Evolutionary conservation across 2,888 invertebrate species (phyloP).

Genomic region (Leistus spinibarbis): DNA sequence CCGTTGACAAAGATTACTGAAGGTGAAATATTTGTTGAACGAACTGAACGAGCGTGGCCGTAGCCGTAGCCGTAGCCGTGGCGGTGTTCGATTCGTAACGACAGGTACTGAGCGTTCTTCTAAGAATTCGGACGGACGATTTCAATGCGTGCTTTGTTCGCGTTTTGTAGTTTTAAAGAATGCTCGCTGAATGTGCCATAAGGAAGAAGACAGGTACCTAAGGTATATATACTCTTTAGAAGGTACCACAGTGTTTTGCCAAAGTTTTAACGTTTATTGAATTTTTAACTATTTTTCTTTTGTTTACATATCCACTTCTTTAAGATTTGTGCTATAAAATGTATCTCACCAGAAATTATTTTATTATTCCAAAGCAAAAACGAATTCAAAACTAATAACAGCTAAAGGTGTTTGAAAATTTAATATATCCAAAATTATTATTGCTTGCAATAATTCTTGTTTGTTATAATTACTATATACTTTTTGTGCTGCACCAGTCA

Average conservation of each 20-base stretch:
- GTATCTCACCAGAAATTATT: too few relatives aligned
- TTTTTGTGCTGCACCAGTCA: too few relatives aligned
- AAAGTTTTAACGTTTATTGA: background rate
- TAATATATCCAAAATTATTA: too few relatives aligned
- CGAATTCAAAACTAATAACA: too few relatives aligned
- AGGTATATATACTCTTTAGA: too few relatives aligned
- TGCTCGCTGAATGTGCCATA: background rate
- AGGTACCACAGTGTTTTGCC: background rate
- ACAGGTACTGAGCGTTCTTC: slow-evolving; percentile 26
- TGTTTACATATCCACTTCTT: too few relatives aligned
- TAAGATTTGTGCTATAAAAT: too few relatives aligned
- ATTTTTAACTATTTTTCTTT: too few relatives aligned
- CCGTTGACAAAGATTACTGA: slow-evolving; percentile 27
- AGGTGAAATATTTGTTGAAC: slow-evolving; percentile 12
- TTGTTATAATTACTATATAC: too few relatives aligned
- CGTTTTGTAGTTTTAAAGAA: slow-evolving; percentile 9
- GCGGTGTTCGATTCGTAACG: slow-evolving; percentile 15
- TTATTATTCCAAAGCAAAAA: too few relatives aligned
- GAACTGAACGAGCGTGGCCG: background rate
- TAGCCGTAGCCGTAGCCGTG: background rate
- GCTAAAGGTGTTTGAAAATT: too few relatives aligned
- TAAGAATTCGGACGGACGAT: slow-evolving; percentile 17
- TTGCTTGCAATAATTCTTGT: too few relatives aligned
- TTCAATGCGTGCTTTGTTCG: slow-evolving; percentile 33
- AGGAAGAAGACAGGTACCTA: slow-evolving; percentile 28